Conservation (phyloP, 2,797 vertebrate genomes). For the Crenichthys baileyi region DNA sequence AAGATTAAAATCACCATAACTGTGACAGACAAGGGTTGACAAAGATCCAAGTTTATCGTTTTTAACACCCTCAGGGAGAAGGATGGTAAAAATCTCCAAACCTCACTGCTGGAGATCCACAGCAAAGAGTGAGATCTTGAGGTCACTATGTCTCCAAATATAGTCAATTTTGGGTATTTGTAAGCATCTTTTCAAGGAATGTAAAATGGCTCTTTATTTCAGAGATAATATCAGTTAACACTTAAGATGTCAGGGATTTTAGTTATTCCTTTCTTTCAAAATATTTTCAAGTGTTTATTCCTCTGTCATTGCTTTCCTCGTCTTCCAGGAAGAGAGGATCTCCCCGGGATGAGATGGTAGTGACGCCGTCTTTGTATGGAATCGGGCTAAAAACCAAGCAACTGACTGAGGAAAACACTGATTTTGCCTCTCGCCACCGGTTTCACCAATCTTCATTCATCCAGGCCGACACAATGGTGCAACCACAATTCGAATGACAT, state of each 20-base stretch:
- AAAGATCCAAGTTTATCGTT: not conserved
- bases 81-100: not conserved
- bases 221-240: not conserved
- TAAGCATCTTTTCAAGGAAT: not conserved
- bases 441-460: conserved; percentile 90
- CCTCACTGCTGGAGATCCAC: not conserved
- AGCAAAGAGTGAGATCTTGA: not conserved
- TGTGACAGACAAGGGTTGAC: not conserved
- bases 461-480: conserved; percentile 76
- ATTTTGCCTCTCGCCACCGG: conserved; percentile 91
- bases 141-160: not conserved
- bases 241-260: not conserved
- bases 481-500: conserved; percentile 72
- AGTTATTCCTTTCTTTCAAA: not conserved
- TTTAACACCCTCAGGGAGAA: not conserved
- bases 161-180: not conserved
- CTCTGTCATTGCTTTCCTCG: not conserved
- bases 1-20: not conserved
- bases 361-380: conserved; percentile 86
- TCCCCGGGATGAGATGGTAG: conserved; percentile 85
- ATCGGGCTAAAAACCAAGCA: conserved; percentile 91
- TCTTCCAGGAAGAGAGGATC: conserved; percentile 77
- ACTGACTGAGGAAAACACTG: conserved; percentile 93
- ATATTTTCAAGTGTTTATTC: not conserved
- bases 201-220: not conserved